phyloP scores from a whole-genome alignment of 92 coral and sea anemone genomes.

The Zoanthus gigantus region DNA sequence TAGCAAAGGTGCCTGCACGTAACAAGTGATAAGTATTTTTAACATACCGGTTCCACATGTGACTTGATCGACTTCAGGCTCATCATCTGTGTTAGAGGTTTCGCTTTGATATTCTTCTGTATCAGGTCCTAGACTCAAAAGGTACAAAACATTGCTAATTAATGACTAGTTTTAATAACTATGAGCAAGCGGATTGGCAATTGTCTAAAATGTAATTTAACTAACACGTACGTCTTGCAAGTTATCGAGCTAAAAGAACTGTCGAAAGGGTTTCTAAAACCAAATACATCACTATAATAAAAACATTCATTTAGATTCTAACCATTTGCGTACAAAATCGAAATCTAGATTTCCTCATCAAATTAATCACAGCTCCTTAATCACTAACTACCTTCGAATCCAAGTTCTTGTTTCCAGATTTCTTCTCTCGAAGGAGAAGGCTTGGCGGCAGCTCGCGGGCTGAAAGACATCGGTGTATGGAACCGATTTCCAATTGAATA shows the following conservation, averaged over 20 bases:
- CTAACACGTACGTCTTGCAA: neutral
- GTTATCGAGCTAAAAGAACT: neutral
- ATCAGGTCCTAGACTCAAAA: constrained; percentile 58
- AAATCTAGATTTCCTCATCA: neutral
- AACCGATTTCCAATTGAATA: constrained; percentile 53
- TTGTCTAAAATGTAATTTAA: neutral
- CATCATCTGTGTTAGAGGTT: constrained; percentile 83
- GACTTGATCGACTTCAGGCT: constrained; percentile 91
- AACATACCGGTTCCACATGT: constrained; percentile 66
- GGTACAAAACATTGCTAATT: neutral
- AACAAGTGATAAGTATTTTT: too few species aligned
- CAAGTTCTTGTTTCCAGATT: constrained; percentile 85
- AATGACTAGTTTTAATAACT: neutral
- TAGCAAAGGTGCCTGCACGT: neutral
- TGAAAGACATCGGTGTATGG: constrained; percentile 91
- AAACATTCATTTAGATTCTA: neutral
- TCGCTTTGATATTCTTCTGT: constrained; percentile 63
- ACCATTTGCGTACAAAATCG: neutral
- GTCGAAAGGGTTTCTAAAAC: neutral
- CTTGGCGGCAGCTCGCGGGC: constrained; percentile 73
- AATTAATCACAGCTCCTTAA: neutral
- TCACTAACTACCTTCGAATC: constrained; percentile 77
- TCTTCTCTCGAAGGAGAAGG: constrained; percentile 97
- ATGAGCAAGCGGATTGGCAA: neutral
- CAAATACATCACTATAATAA: neutral